These are phyloP conservation scores for Sardinella longiceps DNA, from an alignment of 2,797 vertebrate genomes.

Conservation along the genomic window DNA sequence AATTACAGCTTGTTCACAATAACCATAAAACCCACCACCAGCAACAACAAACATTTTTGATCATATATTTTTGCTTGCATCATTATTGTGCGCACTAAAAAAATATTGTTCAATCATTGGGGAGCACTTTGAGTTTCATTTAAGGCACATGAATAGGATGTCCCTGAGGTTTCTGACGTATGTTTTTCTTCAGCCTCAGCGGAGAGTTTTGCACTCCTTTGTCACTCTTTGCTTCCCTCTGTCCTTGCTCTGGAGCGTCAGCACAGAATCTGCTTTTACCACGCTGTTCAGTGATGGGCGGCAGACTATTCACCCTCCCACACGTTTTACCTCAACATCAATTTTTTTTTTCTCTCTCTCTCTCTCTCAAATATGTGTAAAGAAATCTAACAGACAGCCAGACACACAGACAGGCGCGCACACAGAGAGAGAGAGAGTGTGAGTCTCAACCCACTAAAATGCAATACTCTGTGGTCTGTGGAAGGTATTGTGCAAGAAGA, in stretches of 20 bases:
- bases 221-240: background rate
- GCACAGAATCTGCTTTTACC: slow-evolving; percentile 15
- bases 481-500: slow-evolving; percentile 30
- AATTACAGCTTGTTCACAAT: no score
- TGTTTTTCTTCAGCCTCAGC: background rate
- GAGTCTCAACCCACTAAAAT: slow-evolving; percentile 16
- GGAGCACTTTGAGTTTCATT: background rate
- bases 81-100: no score
- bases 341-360: no score
- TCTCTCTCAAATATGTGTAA: slow-evolving; percentile 28
- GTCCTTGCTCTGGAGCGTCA: slow-evolving; percentile 23
- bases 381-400: slow-evolving; percentile 26
- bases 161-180: background rate
- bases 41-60: no score
- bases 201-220: background rate
- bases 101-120: background rate
- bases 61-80: no score
- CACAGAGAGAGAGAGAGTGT: no score
- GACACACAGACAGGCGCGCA: slow-evolving; percentile 20
- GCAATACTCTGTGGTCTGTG: slow-evolving; percentile 27
- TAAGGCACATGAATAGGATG: background rate
- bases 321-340: background rate
- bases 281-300: slow-evolving; percentile 34
- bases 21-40: no score
- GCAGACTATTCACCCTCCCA: slow-evolving; percentile 35